Evolutionary conservation across 2,888 invertebrate genomes (phyloP).

Genomic region (Dexiosoma caninum): DNA sequence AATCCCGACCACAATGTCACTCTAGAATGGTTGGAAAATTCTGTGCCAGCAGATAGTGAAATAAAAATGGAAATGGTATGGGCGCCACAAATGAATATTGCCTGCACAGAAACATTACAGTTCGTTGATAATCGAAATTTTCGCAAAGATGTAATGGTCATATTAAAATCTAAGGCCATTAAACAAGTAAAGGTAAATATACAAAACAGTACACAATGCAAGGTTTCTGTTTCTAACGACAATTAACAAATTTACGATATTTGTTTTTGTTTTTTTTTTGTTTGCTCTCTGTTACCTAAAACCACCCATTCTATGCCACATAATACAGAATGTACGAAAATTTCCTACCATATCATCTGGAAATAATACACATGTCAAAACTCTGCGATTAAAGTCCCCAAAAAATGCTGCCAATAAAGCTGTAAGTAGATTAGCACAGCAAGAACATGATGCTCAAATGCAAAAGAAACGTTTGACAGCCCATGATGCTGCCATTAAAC

Average conservation of each 20-base stretch:
- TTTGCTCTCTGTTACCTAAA: no score
- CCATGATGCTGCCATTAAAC: constrained; percentile 33
- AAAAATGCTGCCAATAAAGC: constrained; percentile 64
- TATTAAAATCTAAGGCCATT: constrained; percentile 80
- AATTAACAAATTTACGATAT: background rate
- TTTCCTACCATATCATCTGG: constrained; percentile 72
- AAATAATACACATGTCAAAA: constrained; percentile 66
- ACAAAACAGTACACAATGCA: background rate
- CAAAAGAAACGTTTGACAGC: constrained; percentile 40
- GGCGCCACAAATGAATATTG: constrained; percentile 81
- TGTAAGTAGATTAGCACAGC: constrained; percentile 53
- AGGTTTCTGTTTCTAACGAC: constrained; percentile 8
- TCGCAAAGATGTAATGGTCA: constrained; percentile 83
- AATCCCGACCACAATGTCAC: constrained; percentile 80
- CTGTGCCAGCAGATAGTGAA: constrained; percentile 80
- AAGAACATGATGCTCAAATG: constrained; percentile 27
- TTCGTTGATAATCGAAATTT: constrained; percentile 82
- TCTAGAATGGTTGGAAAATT: constrained; percentile 80
- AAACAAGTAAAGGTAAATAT: constrained; percentile 70
- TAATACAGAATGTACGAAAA: constrained; percentile 70
- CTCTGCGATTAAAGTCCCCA: constrained; percentile 75
- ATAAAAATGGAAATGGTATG: constrained; percentile 81
- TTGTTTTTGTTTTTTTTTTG: no score
- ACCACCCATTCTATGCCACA: background rate
- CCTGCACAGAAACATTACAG: constrained; percentile 82